These are phyloP conservation scores for Siniperca obscura DNA, from an alignment of 2,797 vertebrate genomes.

Conservation along the genomic window DNA sequence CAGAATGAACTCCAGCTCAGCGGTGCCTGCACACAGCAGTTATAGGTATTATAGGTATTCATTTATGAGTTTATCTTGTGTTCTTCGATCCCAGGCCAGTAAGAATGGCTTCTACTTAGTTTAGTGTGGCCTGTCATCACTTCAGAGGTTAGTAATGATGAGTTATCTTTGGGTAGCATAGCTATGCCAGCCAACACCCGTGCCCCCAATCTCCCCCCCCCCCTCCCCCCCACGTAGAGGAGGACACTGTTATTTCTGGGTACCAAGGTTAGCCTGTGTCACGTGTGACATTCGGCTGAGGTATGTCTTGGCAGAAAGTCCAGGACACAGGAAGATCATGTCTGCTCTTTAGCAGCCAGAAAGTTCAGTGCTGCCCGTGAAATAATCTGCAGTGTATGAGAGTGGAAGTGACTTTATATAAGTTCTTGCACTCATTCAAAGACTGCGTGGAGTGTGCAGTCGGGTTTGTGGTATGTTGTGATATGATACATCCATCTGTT, in stretches of 20 bases:
- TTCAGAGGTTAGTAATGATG: conserved; percentile 50
- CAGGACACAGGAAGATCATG: background rate
- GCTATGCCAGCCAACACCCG: conserved; percentile 40
- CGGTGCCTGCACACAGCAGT: background rate
- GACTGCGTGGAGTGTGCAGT: background rate
- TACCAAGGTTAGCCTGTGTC: conserved; percentile 49
- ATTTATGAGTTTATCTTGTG: conserved; percentile 71
- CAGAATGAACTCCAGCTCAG: background rate
- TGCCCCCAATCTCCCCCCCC: conserved; percentile 15
- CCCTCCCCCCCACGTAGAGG: background rate
- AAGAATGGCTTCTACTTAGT: conserved; percentile 55
- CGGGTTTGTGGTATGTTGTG: conserved; percentile 11
- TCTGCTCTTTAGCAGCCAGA: conserved; percentile 4
- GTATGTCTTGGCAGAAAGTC: conserved; percentile 31
- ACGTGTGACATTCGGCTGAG: conserved; percentile 7
- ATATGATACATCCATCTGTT: conserved; percentile 51
- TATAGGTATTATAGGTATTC: conserved; percentile 41
- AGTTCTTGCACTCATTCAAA: conserved; percentile 16
- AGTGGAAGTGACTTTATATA: conserved; percentile 49
- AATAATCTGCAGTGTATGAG: conserved; percentile 6
- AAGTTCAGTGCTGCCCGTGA: background rate
- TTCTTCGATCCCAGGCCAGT: conserved; percentile 39
- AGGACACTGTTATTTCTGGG: conserved; percentile 70
- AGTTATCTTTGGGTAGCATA: conserved; percentile 74
- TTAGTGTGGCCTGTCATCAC: conserved; percentile 78